Conservation (phyloP, 1,140 invertebrate genomes). For the Sinonovacula constricta region DNA sequence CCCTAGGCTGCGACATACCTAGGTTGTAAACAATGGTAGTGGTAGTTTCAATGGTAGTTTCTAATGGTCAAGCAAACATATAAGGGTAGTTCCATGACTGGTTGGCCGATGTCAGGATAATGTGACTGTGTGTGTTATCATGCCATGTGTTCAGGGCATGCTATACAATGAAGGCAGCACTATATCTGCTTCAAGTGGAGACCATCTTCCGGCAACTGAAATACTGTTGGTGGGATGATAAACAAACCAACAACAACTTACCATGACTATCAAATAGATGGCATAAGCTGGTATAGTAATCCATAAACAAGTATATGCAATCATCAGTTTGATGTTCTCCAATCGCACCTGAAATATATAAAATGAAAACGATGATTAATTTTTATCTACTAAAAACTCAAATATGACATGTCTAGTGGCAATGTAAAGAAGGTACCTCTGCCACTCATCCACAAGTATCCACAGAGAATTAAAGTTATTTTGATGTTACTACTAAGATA, state of each 20-base stretch:
- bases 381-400: background rate
- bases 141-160: background rate
- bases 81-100: background rate
- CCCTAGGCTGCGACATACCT: too few species aligned
- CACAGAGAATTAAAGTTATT: too few species aligned
- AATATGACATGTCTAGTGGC: background rate
- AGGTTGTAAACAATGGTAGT: too few species aligned
- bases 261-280: slow-evolving; percentile 50
- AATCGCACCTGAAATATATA: slow-evolving; percentile 50
- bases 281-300: slow-evolving; percentile 49
- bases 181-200: too few species aligned
- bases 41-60: too few species aligned
- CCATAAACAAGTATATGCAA: slow-evolving; percentile 31
- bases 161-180: background rate
- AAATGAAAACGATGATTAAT: background rate
- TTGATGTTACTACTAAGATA: too few species aligned
- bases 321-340: slow-evolving; percentile 47
- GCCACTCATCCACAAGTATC: too few species aligned
- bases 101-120: background rate
- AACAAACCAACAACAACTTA: slow-evolving; percentile 31
- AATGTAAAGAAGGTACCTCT: background rate
- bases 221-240: background rate
- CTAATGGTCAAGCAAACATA: too few species aligned
- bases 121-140: background rate
- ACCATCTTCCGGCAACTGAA: too few species aligned